Conservation (phyloP, 2,888 invertebrate species). For the Drosophila aldrichi region DNA sequence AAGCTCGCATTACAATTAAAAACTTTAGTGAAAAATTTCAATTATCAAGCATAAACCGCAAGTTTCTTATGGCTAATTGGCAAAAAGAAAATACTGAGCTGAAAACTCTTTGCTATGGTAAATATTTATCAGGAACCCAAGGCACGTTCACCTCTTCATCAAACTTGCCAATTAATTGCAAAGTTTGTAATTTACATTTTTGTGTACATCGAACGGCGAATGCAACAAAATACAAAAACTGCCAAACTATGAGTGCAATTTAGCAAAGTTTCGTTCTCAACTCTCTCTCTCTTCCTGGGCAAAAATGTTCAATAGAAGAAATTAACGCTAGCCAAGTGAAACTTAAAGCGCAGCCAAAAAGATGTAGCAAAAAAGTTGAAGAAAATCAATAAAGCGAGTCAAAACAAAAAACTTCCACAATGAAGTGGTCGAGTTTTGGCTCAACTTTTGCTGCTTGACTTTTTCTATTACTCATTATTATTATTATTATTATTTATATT, state of each 20-base stretch:
- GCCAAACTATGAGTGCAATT: slow-evolving; percentile 54
- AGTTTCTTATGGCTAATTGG: slow-evolving; percentile 19
- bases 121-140: slow-evolving; percentile 24
- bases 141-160: slow-evolving; percentile 11
- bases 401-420: slow-evolving; percentile 34
- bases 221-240: slow-evolving; percentile 33
- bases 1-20: slow-evolving; percentile 7
- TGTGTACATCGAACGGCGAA: slow-evolving; percentile 20
- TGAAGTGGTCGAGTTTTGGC: slow-evolving; percentile 49
- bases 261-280: slow-evolving; percentile 41
- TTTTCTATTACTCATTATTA: slow-evolving; percentile 4
- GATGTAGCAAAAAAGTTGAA: slow-evolving; percentile 41
- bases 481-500: slow-evolving; percentile 28
- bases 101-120: slow-evolving; percentile 12
- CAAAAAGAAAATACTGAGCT: neutral
- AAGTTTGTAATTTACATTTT: slow-evolving; percentile 60
- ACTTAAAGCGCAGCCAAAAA: slow-evolving; percentile 39
- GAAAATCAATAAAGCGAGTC: slow-evolving; percentile 49
- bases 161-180: slow-evolving; percentile 54
- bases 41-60: neutral
- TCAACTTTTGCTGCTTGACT: slow-evolving; percentile 19
- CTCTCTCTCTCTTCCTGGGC: neutral
- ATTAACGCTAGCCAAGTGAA: slow-evolving; percentile 35
- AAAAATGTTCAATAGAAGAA: slow-evolving; percentile 26
- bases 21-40: slow-evolving; percentile 9